Evolutionary conservation across 2,113 vertebrate species (phyloP).

Genomic region (Castor canadensis): DNA sequence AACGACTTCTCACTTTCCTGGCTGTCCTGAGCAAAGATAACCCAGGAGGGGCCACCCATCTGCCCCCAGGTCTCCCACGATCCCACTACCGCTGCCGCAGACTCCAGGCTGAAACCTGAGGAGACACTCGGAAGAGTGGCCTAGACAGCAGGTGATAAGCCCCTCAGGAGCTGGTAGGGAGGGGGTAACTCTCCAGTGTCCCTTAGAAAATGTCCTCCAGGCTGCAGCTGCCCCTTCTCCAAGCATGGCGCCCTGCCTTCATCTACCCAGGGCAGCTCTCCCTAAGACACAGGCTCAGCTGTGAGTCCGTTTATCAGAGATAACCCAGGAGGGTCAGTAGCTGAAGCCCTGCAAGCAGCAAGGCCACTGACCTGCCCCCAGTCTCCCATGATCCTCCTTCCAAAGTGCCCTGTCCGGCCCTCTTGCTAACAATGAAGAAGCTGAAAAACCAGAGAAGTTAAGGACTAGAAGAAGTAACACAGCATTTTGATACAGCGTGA

Average conservation of each 20-base stretch:
- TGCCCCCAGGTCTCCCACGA: conserved; percentile 22
- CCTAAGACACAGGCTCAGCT: background rate
- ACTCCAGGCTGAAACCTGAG: conserved; percentile 64
- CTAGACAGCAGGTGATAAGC: conserved; percentile 2
- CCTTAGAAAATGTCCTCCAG: background rate
- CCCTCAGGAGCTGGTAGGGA: background rate
- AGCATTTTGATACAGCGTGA: background rate
- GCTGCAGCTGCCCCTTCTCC: background rate
- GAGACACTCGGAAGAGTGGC: conserved; percentile 31
- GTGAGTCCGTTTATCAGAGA: background rate
- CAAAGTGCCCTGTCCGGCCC: background rate
- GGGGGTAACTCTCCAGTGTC: background rate
- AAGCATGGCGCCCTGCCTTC: background rate
- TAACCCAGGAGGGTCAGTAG: background rate
- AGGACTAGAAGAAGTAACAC: background rate
- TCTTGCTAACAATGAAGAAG: background rate
- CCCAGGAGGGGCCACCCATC: background rate
- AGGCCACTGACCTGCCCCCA: too few species aligned
- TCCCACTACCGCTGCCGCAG: background rate
- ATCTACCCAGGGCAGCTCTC: accelerated
- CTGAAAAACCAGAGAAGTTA: background rate
- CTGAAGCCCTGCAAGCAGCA: too few species aligned
- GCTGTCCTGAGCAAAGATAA: conserved; percentile 81
- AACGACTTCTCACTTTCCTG: conserved; percentile 85
- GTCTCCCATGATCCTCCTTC: background rate